These are phyloP conservation scores for Macrophya annulata DNA, from an alignment of 2,888 invertebrate species.

Conservation along the genomic window DNA sequence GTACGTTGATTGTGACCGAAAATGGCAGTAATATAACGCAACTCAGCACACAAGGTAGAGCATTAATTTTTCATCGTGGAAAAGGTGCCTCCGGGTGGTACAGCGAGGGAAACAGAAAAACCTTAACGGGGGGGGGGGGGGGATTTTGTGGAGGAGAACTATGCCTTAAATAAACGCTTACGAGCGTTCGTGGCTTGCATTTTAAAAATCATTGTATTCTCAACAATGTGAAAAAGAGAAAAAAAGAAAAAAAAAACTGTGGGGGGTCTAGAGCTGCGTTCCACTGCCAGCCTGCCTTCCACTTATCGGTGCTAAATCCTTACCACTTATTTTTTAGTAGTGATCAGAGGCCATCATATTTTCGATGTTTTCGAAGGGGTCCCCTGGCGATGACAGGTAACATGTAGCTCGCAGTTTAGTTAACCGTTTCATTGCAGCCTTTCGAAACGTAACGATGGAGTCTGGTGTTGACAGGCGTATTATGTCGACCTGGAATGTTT, in stretches of 20 bases:
- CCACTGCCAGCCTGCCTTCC: neutral
- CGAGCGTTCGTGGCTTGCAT: slow-evolving; percentile 43
- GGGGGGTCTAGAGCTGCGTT: neutral
- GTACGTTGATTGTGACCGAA: slow-evolving; percentile 21
- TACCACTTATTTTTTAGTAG: slow-evolving; percentile 45
- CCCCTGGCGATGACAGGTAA: slow-evolving; percentile 44
- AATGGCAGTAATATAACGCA: slow-evolving; percentile 6
- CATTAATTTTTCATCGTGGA: slow-evolving; percentile 26
- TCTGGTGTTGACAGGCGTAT: slow-evolving; percentile 74
- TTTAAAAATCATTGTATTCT: slow-evolving; percentile 49
- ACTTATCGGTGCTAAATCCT: slow-evolving; percentile 28
- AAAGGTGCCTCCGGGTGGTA: slow-evolving; percentile 11
- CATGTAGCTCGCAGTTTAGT: slow-evolving; percentile 75
- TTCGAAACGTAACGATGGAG: slow-evolving; percentile 77
- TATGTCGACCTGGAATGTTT: slow-evolving; percentile 68
- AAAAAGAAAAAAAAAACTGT: neutral
- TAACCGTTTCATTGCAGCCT: slow-evolving; percentile 78
- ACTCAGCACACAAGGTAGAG: neutral
- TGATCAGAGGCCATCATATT: slow-evolving; percentile 52
- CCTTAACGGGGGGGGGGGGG: neutral
- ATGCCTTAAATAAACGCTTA: slow-evolving; percentile 32
- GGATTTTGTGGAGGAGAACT: neutral
- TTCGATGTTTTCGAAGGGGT: slow-evolving; percentile 30
- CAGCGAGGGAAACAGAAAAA: neutral
- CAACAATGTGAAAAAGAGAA: slow-evolving; percentile 23